Percentiles rank a stretch among this genome's conserved stretches.
phyloP scores from a whole-genome alignment of 2,113 vertebrate genomes.

The Australoheros scitulus region DNA sequence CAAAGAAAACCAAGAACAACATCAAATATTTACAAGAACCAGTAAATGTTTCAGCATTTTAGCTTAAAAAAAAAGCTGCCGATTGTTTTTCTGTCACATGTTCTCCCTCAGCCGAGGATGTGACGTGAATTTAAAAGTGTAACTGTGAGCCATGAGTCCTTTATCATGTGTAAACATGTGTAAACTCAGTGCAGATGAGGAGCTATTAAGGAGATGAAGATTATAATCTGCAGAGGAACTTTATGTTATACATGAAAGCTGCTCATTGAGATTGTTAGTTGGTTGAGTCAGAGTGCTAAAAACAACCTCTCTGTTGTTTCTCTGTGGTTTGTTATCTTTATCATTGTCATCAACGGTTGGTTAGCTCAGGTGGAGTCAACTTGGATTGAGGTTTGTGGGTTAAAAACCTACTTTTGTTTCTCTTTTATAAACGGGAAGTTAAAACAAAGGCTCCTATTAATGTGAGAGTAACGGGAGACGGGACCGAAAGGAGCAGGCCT shows the following conservation, averaged over 20 bases:
- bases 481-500: background rate
- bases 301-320: background rate
- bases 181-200: background rate
- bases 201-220: background rate
- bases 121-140: background rate
- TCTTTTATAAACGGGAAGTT: background rate
- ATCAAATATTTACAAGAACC: background rate
- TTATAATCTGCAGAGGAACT: background rate
- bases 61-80: background rate
- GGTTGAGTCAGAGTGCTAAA: background rate
- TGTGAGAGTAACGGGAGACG: background rate
- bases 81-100: background rate
- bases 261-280: background rate
- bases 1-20: background rate
- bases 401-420: background rate
- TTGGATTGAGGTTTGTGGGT: constrained; percentile 13
- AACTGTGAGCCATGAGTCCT: background rate
- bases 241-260: background rate
- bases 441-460: background rate
- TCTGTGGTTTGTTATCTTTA: background rate
- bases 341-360: background rate
- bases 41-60: background rate
- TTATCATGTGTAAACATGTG: background rate
- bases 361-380: background rate
- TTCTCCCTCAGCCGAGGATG: background rate